Evolutionary conservation across 2,888 invertebrate species (phyloP), one percentile per base, ranked within the genome.

Genomic region (Aporophyla lueneburgensis): DNA sequence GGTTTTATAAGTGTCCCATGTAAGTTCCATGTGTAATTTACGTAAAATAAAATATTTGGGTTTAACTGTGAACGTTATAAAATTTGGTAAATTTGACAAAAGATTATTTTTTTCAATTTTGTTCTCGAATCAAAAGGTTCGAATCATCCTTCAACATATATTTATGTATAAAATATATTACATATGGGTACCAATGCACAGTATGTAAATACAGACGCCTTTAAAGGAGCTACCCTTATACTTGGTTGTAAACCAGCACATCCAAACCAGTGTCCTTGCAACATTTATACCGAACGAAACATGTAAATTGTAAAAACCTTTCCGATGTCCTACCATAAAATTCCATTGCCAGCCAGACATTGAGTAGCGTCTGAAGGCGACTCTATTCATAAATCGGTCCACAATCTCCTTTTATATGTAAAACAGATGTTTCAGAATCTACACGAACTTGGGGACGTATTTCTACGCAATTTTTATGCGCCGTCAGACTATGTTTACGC

Each of bases 401-500:
- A 80, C 79, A 85, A 68, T 78, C 80, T 74, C 79, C 86, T 88
- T 89, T 89, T 89, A 89, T 89, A 89, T 89, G 89, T 87, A 88
- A 89, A 89, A 86, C 87, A 81, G 85, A 84, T 83, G 83, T 83
- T 86, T 78, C 77, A 71, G 78, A 78, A 84, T 82, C 78, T 87
- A 73, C 85, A 68, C 71, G 61, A 76, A 73, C 58, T 75, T 72
- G 85, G 33, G 43, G 70, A 78, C 73, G 76, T 85, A 88, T 86
- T 84, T 86, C 83, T 84, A 66, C 59, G 68, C 81, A 83, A 83
- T 88, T 89, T 90, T 90, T 89, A 90, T 90, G 89, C 76, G 71
- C 75, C 76, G 85, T 84, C 89, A 81, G 68, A 83, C 83, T 77
- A 74, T 62, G 83, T 80, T 82, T 89, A 86, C 88, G 87, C 81